phyloP scores from a whole-genome alignment of 2,797 vertebrate genomes.

The Premnoplex brunnescens region DNA sequence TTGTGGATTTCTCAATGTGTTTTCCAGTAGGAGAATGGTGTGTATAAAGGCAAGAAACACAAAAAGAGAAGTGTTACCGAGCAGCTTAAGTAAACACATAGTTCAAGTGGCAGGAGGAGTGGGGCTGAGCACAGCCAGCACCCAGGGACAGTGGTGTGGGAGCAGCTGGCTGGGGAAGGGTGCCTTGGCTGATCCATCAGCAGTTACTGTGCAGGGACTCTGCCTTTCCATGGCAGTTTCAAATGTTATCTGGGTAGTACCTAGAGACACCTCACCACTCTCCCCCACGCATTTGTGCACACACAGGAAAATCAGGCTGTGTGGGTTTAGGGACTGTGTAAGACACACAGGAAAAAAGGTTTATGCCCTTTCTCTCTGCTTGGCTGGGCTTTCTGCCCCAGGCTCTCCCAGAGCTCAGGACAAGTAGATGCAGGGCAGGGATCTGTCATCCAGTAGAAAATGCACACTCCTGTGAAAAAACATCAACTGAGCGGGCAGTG shows the following conservation, averaged over 20 bases:
- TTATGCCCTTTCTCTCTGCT: not conserved
- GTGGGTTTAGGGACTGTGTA: not conserved
- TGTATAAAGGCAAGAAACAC: not conserved
- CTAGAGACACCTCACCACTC: not conserved
- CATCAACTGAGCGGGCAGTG: not conserved
- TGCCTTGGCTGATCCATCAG: not conserved
- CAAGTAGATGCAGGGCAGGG: not conserved
- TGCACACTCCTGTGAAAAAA: not conserved
- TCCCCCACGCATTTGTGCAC: fast-evolving
- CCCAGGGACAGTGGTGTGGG: fast-evolving
- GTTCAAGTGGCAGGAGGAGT: not conserved
- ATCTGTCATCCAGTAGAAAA: not conserved
- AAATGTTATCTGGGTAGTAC: not conserved
- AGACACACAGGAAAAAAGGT: not conserved
- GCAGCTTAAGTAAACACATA: not conserved
- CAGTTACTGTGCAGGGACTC: fast-evolving
- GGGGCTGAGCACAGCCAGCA: not conserved
- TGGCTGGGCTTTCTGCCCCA: not conserved
- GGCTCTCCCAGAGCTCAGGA: not conserved
- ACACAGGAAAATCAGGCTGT: not conserved
- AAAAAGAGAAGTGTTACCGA: not conserved
- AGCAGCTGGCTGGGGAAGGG: not conserved
- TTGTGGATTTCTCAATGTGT: not conserved
- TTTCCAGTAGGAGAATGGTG: not conserved
- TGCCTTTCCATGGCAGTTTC: not conserved